These are phyloP conservation scores for Zaprionus nigranus DNA, from an alignment of 1,140 invertebrate genomes.

Conservation along the genomic window DNA sequence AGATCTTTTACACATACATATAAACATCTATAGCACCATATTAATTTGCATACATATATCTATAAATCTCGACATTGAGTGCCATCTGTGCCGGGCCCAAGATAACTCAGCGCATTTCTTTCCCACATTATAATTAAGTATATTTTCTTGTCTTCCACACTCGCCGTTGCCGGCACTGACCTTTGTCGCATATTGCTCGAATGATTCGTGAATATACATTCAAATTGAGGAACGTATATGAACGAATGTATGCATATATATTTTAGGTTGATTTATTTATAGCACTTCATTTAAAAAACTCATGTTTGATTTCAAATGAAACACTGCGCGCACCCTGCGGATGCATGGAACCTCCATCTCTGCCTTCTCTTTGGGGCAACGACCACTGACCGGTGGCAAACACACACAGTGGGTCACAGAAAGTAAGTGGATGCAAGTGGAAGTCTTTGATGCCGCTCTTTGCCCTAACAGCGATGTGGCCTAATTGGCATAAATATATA, in stretches of 20 bases:
- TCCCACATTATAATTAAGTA: slow-evolving; percentile 35
- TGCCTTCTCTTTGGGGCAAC: neutral
- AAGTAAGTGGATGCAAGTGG: slow-evolving; percentile 33
- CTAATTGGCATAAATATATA: slow-evolving; percentile 43
- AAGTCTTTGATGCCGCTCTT: slow-evolving; percentile 30
- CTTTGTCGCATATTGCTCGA: slow-evolving; percentile 54
- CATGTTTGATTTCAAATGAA: slow-evolving; percentile 37
- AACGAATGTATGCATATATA: slow-evolving; percentile 33
- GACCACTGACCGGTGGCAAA: neutral
- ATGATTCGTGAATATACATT: slow-evolving; percentile 23
- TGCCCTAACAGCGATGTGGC: slow-evolving; percentile 5
- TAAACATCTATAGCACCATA: neutral
- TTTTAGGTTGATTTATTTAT: slow-evolving; percentile 66
- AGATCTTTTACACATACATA: neutral
- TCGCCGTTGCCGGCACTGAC: slow-evolving; percentile 52
- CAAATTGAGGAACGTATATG: slow-evolving; percentile 24
- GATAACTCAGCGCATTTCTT: slow-evolving; percentile 20
- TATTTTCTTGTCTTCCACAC: slow-evolving; percentile 5
- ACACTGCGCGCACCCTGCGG: neutral
- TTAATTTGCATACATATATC: neutral
- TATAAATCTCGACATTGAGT: slow-evolving; percentile 9
- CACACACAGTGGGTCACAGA: slow-evolving; percentile 27
- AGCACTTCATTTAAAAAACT: slow-evolving; percentile 63
- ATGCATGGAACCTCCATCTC: neutral
- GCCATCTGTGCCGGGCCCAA: neutral